Conservation (phyloP, 2,888 invertebrate genomes). For the Gasteruption jaculator region DNA sequence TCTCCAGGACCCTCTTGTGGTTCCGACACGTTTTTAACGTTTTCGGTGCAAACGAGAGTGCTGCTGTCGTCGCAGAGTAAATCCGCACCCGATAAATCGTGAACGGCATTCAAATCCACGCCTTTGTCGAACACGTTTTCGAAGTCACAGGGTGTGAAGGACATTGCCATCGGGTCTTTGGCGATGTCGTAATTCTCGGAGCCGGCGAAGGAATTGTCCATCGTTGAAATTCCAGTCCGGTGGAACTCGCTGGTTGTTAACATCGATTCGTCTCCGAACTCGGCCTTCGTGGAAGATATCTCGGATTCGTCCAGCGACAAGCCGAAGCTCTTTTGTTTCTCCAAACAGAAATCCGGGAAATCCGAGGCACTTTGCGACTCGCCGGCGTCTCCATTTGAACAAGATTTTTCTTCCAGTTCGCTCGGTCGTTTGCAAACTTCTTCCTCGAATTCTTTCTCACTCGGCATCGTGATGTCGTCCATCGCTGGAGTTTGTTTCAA, state of each 20-base stretch:
- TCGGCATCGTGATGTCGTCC: constrained; percentile 59
- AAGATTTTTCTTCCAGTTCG: constrained; percentile 53
- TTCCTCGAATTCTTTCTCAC: constrained; percentile 61
- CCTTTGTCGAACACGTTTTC: constrained; percentile 35
- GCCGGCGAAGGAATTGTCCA: constrained; percentile 36
- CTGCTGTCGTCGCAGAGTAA: constrained; percentile 23
- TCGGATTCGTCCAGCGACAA: constrained; percentile 52
- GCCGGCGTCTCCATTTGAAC: constrained; percentile 55
- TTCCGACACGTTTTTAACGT: too few species aligned
- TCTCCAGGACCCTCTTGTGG: constrained; percentile 13
- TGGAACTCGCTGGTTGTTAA: constrained; percentile 40
- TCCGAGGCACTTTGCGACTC: constrained; percentile 11
- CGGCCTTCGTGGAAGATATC: constrained; percentile 54
- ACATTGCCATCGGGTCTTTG: constrained; percentile 44
- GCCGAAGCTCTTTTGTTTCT: constrained; percentile 44
- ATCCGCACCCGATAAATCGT: constrained; percentile 44
- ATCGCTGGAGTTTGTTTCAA: constrained; percentile 61
- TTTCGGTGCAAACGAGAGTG: too few species aligned
- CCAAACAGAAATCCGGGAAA: constrained; percentile 20
- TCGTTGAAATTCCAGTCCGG: constrained; percentile 34
- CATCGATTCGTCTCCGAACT: constrained; percentile 55
- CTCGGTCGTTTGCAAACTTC: constrained; percentile 64
- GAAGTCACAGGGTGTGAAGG: constrained; percentile 41
- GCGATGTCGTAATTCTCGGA: constrained; percentile 33
- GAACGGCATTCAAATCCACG: constrained; percentile 53